A percentile compares a stretch with the other conserved stretches of the same genome.
Evolutionary conservation across 2,888 invertebrate species (phyloP).

Genomic region (Hecatera dysodea): DNA sequence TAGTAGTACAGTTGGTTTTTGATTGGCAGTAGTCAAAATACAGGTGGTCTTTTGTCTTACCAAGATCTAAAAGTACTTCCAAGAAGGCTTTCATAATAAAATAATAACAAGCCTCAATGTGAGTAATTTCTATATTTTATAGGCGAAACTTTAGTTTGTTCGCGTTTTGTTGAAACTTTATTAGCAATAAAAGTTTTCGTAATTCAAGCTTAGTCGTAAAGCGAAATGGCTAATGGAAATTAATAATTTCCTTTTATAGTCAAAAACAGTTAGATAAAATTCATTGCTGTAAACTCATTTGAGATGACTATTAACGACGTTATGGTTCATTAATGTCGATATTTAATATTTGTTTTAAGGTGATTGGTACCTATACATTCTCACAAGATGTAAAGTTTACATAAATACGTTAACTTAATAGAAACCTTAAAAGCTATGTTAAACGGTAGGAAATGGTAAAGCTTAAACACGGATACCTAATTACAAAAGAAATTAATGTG

Average conservation of each 20-base stretch:
- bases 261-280: constrained; percentile 42
- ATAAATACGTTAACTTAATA: background rate
- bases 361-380: background rate
- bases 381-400: background rate
- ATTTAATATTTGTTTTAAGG: constrained; percentile 28
- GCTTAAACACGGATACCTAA: background rate
- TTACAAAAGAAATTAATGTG: background rate
- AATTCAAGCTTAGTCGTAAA: constrained; percentile 59
- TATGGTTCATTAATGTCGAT: constrained; percentile 1
- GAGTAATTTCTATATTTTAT: constrained; percentile 71
- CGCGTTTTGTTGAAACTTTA: constrained; percentile 62
- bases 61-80: constrained; percentile 64
- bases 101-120: constrained; percentile 71
- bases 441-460: too few species aligned
- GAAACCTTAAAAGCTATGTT: background rate
- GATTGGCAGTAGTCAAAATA: constrained; percentile 4
- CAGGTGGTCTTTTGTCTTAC: constrained; percentile 53
- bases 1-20: accelerated
- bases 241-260: constrained; percentile 54
- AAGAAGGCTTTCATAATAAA: constrained; percentile 73
- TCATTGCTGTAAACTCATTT: constrained; percentile 40
- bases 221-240: constrained; percentile 59
- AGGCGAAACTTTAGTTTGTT: constrained; percentile 63
- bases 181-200: constrained; percentile 59
- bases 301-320: constrained; percentile 35